phyloP scores from a whole-genome alignment of 2,113 vertebrate species.

The Tupaia chinensis region DNA sequence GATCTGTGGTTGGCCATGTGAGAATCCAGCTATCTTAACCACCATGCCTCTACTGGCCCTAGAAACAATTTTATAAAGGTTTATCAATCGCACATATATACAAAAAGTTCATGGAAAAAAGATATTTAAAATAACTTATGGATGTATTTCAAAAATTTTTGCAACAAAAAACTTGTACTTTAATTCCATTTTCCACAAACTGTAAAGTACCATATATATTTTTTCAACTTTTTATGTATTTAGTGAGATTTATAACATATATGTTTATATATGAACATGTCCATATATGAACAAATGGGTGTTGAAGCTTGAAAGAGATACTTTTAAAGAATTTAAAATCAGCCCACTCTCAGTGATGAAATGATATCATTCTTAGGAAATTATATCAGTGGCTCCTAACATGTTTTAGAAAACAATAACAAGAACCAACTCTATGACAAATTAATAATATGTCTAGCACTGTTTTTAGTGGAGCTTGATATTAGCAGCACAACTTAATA shows the following conservation, averaged over 20 bases:
- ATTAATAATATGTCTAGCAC: background rate
- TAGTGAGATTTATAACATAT: background rate
- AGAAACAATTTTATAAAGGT: background rate
- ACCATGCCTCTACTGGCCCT: too few species aligned
- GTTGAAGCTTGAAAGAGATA: background rate
- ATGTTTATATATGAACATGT: background rate
- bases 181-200: too few species aligned
- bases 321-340: slow-evolving; percentile 7
- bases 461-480: background rate
- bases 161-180: too few species aligned
- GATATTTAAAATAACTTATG: too few species aligned
- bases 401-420: background rate
- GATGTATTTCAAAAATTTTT: too few species aligned
- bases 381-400: background rate
- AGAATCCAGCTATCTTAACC: too few species aligned
- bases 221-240: too few species aligned
- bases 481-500: background rate
- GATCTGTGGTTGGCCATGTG: too few species aligned
- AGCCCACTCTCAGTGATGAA: slow-evolving; percentile 18
- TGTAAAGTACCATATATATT: too few species aligned
- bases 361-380: slow-evolving; percentile 2
- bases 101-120: too few species aligned
- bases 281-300: background rate
- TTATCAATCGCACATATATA: background rate
- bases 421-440: background rate